phyloP scores from a whole-genome alignment of 2,888 invertebrate species.

The Nipponacmea schrenckii region DNA sequence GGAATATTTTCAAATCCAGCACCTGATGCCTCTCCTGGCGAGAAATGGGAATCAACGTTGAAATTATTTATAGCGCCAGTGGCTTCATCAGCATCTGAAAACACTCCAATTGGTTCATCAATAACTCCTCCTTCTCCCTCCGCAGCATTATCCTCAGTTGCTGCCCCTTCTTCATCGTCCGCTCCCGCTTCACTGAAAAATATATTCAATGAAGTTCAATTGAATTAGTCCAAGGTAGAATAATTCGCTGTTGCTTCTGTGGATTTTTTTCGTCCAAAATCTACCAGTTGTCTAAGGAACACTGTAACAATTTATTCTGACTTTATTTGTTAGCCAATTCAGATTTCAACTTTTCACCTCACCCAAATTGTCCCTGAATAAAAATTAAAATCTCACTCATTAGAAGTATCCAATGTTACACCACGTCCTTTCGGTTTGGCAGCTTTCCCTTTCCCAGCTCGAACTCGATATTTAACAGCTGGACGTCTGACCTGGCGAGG shows the following conservation, averaged over 20 bases:
- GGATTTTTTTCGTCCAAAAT: no score
- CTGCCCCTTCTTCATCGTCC: conserved; percentile 15
- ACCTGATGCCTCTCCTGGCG: not conserved
- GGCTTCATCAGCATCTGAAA: conserved; percentile 15
- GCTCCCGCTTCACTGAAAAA: conserved; percentile 18
- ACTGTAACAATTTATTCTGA: no score
- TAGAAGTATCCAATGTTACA: conserved; percentile 48
- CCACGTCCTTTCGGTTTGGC: conserved; percentile 49
- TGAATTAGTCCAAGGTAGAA: no score
- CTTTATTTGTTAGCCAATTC: no score
- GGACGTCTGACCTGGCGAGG: conserved; percentile 42
- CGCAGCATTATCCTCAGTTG: not conserved
- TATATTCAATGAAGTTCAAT: no score
- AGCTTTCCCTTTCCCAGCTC: conserved; percentile 34
- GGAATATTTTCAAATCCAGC: not conserved
- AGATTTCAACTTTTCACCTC: no score
- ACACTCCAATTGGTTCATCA: conserved; percentile 12
- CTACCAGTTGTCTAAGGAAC: no score
- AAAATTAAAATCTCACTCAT: conserved; percentile 34
- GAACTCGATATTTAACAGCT: conserved; percentile 45
- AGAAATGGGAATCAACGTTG: not conserved
- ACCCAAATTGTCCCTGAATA: no score
- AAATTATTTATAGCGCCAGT: conserved; percentile 9
- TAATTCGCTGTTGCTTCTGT: no score
- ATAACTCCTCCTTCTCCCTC: not conserved